Evolutionary conservation across 2,113 vertebrate genomes (phyloP).

Genomic region (Bufo bufo): DNA sequence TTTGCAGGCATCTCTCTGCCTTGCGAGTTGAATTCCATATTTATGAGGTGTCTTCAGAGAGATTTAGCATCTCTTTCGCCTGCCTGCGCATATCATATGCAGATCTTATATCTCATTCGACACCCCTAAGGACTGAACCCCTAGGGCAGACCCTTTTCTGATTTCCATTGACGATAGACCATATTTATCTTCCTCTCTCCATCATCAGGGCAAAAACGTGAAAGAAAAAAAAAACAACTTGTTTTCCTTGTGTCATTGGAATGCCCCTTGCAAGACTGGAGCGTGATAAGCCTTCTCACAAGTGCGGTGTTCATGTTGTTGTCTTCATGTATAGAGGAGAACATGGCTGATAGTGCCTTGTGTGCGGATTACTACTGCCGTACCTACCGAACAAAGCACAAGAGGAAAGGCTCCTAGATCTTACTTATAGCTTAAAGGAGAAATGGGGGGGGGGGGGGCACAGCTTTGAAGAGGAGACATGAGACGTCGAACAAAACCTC

Average conservation of each 20-base stretch:
- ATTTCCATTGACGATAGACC: constrained; percentile 54
- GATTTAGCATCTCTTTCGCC: constrained; percentile 56
- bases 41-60: constrained; percentile 57
- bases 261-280: constrained; percentile 34
- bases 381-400: neutral
- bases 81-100: constrained; percentile 57
- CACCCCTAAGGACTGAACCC: constrained; percentile 57
- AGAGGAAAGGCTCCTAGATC: neutral
- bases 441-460: neutral
- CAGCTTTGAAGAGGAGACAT: neutral
- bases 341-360: neutral
- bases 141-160: constrained; percentile 39
- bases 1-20: constrained; percentile 50
- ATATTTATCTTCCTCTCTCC: constrained; percentile 52
- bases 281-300: neutral
- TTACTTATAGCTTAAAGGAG: neutral
- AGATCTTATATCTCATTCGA: constrained; percentile 56
- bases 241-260: constrained; percentile 48
- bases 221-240: neutral
- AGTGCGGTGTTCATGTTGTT: neutral
- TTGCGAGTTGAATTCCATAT: constrained; percentile 53
- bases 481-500: neutral
- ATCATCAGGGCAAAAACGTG: neutral
- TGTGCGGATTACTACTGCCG: neutral
- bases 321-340: neutral